A percentile compares a stretch with the other conserved stretches of the same genome.
Conservation (phyloP, 2,888 invertebrate genomes). For the Synanthedon myopaeformis region DNA sequence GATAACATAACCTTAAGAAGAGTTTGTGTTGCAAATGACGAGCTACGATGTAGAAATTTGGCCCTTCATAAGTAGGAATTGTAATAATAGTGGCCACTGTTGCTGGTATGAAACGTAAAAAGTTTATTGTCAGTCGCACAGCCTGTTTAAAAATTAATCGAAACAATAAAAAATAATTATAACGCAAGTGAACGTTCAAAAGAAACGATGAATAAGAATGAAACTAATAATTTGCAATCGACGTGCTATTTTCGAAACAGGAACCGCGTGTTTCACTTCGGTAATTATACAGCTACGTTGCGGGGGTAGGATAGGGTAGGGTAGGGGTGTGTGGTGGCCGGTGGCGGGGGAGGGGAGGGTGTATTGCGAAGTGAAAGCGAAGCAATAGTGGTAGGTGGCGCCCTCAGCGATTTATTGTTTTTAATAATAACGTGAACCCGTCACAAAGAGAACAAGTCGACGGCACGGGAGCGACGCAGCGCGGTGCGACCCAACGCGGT, state of each 20-base stretch:
- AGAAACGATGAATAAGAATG: background rate
- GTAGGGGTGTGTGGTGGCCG: conserved; percentile 10
- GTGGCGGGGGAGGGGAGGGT: conserved; percentile 16
- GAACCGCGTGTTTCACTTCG: conserved; percentile 21
- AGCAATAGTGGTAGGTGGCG: conserved; percentile 65
- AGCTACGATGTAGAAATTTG: too few relatives aligned
- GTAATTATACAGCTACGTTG: conserved; percentile 12
- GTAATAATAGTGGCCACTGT: too few relatives aligned
- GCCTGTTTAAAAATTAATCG: background rate
- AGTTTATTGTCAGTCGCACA: too few relatives aligned
- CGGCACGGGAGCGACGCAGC: conserved; percentile 29
- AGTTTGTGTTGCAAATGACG: too few relatives aligned
- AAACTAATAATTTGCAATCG: background rate
- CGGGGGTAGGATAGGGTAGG: conserved; percentile 12
- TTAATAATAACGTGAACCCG: conserved; percentile 69
- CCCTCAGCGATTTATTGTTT: conserved; percentile 70
- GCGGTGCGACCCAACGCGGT: conserved; percentile 3
- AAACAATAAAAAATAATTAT: background rate
- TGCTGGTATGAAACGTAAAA: too few relatives aligned
- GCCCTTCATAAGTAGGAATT: too few relatives aligned
- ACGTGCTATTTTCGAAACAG: conserved; percentile 28
- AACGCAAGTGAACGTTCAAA: background rate
- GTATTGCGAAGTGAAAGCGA: conserved; percentile 54
- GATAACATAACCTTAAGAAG: too few relatives aligned
- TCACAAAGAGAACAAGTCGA: conserved; percentile 66